Evolutionary conservation across 2,113 vertebrate species (phyloP).

Genomic region (Hyaena hyaena): DNA sequence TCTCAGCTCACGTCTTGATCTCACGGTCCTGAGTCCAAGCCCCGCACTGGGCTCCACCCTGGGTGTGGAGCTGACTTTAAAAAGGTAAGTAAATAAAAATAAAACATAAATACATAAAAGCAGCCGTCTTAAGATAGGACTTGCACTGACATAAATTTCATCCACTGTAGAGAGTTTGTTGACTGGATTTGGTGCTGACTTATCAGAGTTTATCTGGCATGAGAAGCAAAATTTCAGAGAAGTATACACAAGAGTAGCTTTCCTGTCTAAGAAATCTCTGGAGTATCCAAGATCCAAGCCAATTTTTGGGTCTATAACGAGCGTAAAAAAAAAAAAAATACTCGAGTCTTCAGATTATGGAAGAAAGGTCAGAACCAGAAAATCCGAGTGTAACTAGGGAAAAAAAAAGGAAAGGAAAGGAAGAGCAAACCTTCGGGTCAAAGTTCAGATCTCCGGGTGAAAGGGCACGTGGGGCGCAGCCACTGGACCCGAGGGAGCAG

Average conservation of each 20-base stretch:
- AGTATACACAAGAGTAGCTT: slow-evolving; percentile 33
- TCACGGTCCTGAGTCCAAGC: not conserved
- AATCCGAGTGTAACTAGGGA: not conserved
- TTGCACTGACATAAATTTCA: slow-evolving; percentile 7
- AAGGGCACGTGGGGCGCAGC: not conserved
- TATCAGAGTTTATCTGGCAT: not conserved
- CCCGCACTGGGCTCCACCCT: not conserved
- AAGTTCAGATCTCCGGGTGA: not conserved
- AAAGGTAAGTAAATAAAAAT: not conserved
- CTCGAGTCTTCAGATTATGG: not conserved
- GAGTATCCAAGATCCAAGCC: slow-evolving; percentile 22
- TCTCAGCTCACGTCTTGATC: slow-evolving; percentile 75
- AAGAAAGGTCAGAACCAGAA: not conserved
- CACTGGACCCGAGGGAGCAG: not conserved
- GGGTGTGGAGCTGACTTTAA: not conserved
- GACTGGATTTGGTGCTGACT: slow-evolving; percentile 29
- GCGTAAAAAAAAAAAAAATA: not conserved
- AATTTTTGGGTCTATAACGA: not conserved
- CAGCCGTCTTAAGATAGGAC: slow-evolving; percentile 26
- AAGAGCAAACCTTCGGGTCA: not conserved
- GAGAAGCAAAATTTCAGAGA: slow-evolving; percentile 38
- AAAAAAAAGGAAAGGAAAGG: not conserved
- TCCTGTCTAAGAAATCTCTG: slow-evolving; percentile 17
- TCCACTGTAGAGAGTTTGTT: not conserved
- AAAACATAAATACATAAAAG: not conserved